Base-by-base conservation (phyloP, 1,140 invertebrate genomes). In the Drosophila santomea region DNA sequence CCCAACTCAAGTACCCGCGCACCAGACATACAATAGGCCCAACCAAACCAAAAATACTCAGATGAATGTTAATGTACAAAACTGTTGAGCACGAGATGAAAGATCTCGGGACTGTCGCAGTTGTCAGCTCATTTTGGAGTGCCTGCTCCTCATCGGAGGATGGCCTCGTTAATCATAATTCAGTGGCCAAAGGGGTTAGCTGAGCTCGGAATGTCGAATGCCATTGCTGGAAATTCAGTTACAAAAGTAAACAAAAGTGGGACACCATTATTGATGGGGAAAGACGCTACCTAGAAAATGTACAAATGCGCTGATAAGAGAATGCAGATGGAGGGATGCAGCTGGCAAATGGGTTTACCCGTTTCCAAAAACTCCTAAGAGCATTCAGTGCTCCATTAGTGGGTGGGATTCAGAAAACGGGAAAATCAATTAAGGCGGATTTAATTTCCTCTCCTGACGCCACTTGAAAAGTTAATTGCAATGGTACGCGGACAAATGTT, bases 111-210 rank as follows among this genome's bases (percentile, higher is more conserved):
- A 75, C 63, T 68, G 68, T 54, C 69, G 41, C 44, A 35, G 55
- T 50, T 17, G 35, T 35, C 63, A 51, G 60, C 80, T 83, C 79
- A 88, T 83, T 88, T 74, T 67, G 58, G 80, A 54, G 62, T 69
- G 74, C 62, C 61, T 56, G 25, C 51, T 50, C 14, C 38, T 25
- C 35, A 17, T 32, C 32, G 32, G 32, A 32, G 32, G 32, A 32
- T 8, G 57, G 56, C 35, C 62, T 86, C 83, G 83, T 86, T 88
- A 88, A 86, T 86, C 83, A 86, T 86, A 76, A 88, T 88, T 83
- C 75, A 75, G 63, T 50, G 44, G 47, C 56, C 59, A 52, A 88
- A 82, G 74, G 79, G 79, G 75, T 79, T 78, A 68, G 11, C 51
- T 51, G 41, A 76, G 68, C 25, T 48, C 35, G 10, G 44, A 63